Conservation (phyloP, 2,113 vertebrate species). For the Halcyon malimbica region DNA sequence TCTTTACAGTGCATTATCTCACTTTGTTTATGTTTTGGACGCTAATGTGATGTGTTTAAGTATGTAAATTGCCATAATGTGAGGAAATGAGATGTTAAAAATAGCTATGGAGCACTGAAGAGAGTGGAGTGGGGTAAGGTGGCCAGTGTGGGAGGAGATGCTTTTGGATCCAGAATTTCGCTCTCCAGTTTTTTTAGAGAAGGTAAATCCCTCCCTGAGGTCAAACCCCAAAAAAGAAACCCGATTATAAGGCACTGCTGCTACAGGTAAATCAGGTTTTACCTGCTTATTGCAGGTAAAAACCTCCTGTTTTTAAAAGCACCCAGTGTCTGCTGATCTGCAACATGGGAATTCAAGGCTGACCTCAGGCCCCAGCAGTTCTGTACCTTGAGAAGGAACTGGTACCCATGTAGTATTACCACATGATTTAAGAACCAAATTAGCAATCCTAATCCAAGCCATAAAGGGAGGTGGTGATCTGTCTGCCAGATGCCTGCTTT, state of each 20-base stretch:
- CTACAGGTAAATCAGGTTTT: neutral
- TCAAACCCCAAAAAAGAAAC: neutral
- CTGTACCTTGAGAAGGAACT: neutral
- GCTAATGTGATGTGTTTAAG: conserved; percentile 71
- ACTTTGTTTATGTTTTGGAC: conserved; percentile 75
- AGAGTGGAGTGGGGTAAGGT: neutral
- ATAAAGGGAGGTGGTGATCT: neutral
- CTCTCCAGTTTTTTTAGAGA: neutral
- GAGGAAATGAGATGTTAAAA: conserved; percentile 80
- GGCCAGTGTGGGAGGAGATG: conserved; percentile 18
- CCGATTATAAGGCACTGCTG: neutral
- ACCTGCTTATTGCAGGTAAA: neutral
- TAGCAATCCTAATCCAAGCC: neutral
- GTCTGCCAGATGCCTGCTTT: neutral
- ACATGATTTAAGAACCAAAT: neutral
- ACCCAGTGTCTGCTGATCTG: neutral
- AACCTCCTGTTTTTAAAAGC: neutral
- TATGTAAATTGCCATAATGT: conserved; percentile 77
- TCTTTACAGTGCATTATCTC: conserved; percentile 72
- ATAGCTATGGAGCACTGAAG: conserved; percentile 51
- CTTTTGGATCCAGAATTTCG: conserved; percentile 27
- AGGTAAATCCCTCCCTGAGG: neutral
- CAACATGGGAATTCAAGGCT: neutral
- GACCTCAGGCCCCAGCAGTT: too few species aligned
- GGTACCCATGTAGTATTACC: neutral